These are phyloP conservation scores for Oreochromis mossambicus DNA, from an alignment of 2,797 vertebrate genomes.

Conservation along the genomic window DNA sequence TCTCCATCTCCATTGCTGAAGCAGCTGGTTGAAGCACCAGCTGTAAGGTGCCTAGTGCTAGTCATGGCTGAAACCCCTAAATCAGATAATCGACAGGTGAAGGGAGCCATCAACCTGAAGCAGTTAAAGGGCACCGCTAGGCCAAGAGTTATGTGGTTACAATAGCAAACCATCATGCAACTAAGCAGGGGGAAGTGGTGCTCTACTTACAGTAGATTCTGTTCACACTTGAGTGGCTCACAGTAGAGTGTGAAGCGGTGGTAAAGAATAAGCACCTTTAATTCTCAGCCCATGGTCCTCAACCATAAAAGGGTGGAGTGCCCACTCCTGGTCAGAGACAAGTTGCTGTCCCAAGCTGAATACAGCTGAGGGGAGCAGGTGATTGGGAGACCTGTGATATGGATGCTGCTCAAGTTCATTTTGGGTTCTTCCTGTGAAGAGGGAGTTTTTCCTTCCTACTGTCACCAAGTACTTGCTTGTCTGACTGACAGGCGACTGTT, in stretches of 20 bases:
- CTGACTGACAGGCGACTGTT: neutral
- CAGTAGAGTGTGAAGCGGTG: neutral
- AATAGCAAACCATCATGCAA: neutral
- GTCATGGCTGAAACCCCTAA: neutral
- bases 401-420: neutral
- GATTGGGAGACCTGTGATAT: neutral
- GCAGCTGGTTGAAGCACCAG: accelerated
- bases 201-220: neutral
- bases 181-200: neutral
- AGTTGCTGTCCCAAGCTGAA: neutral
- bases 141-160: neutral
- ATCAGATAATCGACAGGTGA: neutral
- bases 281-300: neutral
- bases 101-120: neutral
- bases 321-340: neutral
- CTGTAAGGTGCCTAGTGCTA: neutral
- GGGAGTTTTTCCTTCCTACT: neutral
- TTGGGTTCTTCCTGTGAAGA: neutral
- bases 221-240: neutral
- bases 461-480: neutral
- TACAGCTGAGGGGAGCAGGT: neutral
- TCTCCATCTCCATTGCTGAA: neutral
- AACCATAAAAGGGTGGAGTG: neutral
- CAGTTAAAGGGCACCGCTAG: neutral
- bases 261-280: neutral